Base-by-base conservation (phyloP, 1,140 invertebrate genomes). In the Ceratina japonica region DNA sequence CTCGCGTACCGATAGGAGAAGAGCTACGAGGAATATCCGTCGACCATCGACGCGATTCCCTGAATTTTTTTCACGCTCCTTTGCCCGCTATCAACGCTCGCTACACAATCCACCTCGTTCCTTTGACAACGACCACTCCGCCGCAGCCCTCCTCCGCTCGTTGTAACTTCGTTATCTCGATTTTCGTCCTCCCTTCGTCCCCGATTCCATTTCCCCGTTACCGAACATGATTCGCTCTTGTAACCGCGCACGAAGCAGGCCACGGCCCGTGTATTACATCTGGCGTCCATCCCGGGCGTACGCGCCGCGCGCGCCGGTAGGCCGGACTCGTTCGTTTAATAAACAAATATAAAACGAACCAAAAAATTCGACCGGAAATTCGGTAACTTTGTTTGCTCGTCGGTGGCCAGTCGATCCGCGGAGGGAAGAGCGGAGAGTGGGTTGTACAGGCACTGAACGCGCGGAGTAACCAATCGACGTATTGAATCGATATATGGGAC, bases 401-500 rank as follows among this genome's bases (percentile, higher is more conserved):
- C 82, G 80, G 58, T 76, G 79, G 16, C 80, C 83, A 58, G 66
- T n/a, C 49, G 65, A 52, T 27, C 22, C 3, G 7, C 13, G n/a
- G 44, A 58, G 56, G 18, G 61, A 13, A 31, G n/a, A 20, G 13
- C 1, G 54, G 56, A 18, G 10, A 7, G n/a, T 16, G 2, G 27
- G 12, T 22, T 37, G 24, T 27, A 49, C 44, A 27, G 56, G 81
- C 78, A 77, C 31, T 69, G 66, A 75, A 80, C 73, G 62, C 49
- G 77, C 75, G 31, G 58, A 56, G 70, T 75, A 64, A 63, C 24
- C n/a, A 27, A 49, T 37, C 24, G 70, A 44, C 75, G 71, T 71
- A 72, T 62, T 68, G 85, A 90, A 89, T 88, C 87, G 89, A 91
- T 91, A 91, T 88, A 89, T 87, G 89, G 88, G 88, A 91, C 91